These are phyloP conservation scores for Nemotelus nigrinus DNA, from an alignment of 2,888 invertebrate genomes.

Conservation along the genomic window DNA sequence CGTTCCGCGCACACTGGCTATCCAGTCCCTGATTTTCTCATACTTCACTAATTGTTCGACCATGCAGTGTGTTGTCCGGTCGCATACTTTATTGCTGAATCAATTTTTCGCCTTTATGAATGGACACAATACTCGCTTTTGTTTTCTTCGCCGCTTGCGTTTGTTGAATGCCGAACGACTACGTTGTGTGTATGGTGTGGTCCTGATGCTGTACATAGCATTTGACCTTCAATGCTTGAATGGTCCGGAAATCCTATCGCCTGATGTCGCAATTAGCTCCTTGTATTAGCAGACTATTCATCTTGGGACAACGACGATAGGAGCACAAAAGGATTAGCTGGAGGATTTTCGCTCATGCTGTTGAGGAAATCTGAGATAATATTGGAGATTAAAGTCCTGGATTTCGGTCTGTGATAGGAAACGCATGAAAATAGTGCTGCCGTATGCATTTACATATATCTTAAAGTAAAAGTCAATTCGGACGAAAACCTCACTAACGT, in stretches of 20 bases:
- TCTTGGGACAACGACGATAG: neutral
- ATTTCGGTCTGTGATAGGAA: neutral
- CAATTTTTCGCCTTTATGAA: neutral
- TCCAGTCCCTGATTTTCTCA: neutral
- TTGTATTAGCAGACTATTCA: slow-evolving; percentile 15
- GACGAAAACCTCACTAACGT: too few relatives aligned
- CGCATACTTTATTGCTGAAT: neutral
- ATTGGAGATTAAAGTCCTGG: neutral
- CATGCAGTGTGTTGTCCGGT: neutral
- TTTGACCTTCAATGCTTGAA: slow-evolving; percentile 8
- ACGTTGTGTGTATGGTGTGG: too few relatives aligned
- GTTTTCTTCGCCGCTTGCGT: neutral
- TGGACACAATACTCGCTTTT: neutral
- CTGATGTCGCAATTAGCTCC: slow-evolving; percentile 33
- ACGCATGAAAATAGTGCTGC: neutral
- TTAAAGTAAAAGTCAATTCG: too few relatives aligned
- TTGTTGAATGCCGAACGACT: too few relatives aligned
- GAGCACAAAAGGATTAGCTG: slow-evolving; percentile 4
- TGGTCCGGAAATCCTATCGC: slow-evolving; percentile 11
- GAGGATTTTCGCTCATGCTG: neutral
- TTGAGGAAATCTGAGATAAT: slow-evolving; percentile 3
- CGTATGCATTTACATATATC: neutral
- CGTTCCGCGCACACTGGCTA: too few relatives aligned
- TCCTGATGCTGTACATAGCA: neutral
- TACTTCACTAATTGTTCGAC: neutral